Base-by-base conservation (phyloP, 2,797 vertebrate species). In the Mastacembelus armatus region DNA sequence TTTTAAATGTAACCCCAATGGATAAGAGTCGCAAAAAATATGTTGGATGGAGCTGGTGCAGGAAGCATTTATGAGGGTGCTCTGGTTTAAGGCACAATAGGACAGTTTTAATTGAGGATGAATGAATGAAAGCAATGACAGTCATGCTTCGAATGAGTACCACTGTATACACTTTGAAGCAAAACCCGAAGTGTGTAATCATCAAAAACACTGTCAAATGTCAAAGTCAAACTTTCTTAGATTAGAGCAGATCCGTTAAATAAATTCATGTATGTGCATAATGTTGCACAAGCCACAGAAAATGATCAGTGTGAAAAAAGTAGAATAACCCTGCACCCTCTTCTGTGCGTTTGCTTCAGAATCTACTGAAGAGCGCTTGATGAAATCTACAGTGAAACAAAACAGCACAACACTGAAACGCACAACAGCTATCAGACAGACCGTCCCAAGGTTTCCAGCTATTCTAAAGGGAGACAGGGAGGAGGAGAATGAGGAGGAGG, bases 391-490 rank as follows among this genome's bases (percentile, higher is more conserved):
- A 30, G 49, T 39, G 60, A 86, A 83, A 83, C 55, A 78, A 73
- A 79, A 75, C 61, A 27, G 60, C 22, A 4, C 64, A 38, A 74
- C n/a, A n/a, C n/a, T n/a, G n/a, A n/a, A n/a, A n/a, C n/a, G n/a
- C n/a, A n/a, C 58, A 59, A 43, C 55, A 64, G 71, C 81, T 56
- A 71, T 58, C 63, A 65, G 57, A 42, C 50, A 61, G 52, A 62
- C 39, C 1, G 19, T 79, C 72, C 77, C 84, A 86, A 85, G 86
- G 82, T 84, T 83, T 64, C 68, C 69, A 48, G 10, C 43, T 48
- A 18, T 66, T 81, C 66, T 52, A 21, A 71, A 66, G 65, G 71
- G 22, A 62, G 45, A 66, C 59, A 26, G 22, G 10, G 32, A 59
- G 49, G 58, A 57, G 27, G 64, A 67, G 21, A 48, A 63, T 14